These are phyloP conservation scores for Ptyas mucosa DNA, from an alignment of 2,113 vertebrate species.

Conservation along the genomic window DNA sequence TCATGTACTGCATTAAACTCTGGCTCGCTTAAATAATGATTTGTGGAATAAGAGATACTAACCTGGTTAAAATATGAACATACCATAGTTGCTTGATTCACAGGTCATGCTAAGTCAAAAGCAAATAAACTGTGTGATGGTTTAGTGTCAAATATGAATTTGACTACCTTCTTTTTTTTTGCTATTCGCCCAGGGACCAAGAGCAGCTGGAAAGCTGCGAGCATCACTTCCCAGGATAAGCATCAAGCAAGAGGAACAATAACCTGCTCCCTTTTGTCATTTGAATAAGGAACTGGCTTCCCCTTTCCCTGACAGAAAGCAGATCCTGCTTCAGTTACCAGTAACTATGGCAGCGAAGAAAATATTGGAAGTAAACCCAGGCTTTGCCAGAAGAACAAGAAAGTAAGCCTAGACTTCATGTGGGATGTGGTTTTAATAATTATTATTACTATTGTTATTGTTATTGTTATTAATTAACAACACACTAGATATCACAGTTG, in stretches of 20 bases:
- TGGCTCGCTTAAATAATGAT: not conserved
- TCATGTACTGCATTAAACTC: not conserved
- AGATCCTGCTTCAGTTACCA: not conserved
- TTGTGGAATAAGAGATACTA: not conserved
- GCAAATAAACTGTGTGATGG: not conserved
- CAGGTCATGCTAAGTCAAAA: not conserved
- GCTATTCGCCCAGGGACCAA: not conserved
- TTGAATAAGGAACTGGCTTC: not conserved
- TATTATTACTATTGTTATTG: too few species aligned
- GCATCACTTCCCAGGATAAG: not conserved
- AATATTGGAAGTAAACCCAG: not conserved
- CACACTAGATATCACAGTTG: too few species aligned
- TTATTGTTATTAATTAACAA: too few species aligned
- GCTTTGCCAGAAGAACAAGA: not conserved
- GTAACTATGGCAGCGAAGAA: not conserved
- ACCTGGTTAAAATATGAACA: not conserved
- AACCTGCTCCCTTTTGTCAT: not conserved
- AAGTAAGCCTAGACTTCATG: not conserved
- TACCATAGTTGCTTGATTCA: not conserved
- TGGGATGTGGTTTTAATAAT: not conserved
- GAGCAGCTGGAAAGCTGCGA: not conserved
- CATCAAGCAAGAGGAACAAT: not conserved
- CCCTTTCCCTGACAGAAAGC: not conserved
- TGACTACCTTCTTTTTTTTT: not conserved
- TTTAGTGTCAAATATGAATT: not conserved